Evolutionary conservation across 2,888 invertebrate species (phyloP).

Genomic region (Agrotis ipsilon): DNA sequence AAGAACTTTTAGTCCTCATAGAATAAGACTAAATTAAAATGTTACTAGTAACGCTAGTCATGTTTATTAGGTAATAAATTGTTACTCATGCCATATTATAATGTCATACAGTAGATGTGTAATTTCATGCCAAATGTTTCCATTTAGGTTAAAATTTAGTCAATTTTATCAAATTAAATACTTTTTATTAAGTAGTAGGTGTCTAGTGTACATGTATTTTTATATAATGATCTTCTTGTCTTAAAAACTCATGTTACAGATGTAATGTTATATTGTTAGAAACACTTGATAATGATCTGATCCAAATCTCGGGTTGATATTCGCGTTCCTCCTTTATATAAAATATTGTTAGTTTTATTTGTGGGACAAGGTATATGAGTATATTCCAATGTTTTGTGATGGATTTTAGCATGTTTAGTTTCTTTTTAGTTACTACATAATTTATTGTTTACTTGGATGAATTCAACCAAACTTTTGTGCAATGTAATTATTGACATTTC

Average conservation of each 20-base stretch:
- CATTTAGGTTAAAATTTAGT: slow-evolving; percentile 63
- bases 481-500: background rate
- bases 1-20: slow-evolving; percentile 52
- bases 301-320: slow-evolving; percentile 53
- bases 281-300: slow-evolving; percentile 48
- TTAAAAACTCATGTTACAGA: slow-evolving; percentile 44
- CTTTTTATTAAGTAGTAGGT: slow-evolving; percentile 41
- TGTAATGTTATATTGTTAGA: slow-evolving; percentile 43
- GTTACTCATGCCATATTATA: slow-evolving; percentile 67
- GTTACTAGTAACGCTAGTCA: slow-evolving; percentile 80
- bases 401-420: slow-evolving; percentile 42
- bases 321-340: slow-evolving; percentile 50
- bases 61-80: slow-evolving; percentile 66
- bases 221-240: slow-evolving; percentile 61
- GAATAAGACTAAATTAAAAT: slow-evolving; percentile 63
- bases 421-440: slow-evolving; percentile 23
- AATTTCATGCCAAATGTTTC: slow-evolving; percentile 72
- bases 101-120: slow-evolving; percentile 66
- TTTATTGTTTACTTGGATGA: slow-evolving; percentile 25
- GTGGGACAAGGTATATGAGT: slow-evolving; percentile 35
- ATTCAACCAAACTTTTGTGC: background rate
- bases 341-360: slow-evolving; percentile 47
- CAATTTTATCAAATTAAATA: slow-evolving; percentile 56
- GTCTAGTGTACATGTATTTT: slow-evolving; percentile 66
- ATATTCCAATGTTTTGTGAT: slow-evolving; percentile 53